Conservation (phyloP, 2,113 vertebrate genomes). For the Gambusia affinis region DNA sequence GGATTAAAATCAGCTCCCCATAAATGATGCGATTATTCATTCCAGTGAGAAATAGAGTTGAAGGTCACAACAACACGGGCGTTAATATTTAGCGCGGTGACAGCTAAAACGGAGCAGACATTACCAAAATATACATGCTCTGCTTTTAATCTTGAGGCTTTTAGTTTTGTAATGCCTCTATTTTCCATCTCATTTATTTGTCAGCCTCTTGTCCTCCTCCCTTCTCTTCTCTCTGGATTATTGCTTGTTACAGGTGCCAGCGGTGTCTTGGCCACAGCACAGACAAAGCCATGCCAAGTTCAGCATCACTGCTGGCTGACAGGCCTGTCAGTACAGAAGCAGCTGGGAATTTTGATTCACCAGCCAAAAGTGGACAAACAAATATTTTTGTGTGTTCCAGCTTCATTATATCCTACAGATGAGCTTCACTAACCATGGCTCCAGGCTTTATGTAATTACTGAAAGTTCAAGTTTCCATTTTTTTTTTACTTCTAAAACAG, state of each 20-base stretch:
- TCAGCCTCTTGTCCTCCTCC: constrained; percentile 16
- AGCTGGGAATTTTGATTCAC: constrained; percentile 46
- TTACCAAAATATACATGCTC: constrained; percentile 19
- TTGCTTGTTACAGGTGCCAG: constrained; percentile 39
- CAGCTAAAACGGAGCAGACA: constrained; percentile 14
- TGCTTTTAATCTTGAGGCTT: constrained; percentile 10
- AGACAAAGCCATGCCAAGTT: constrained; percentile 34
- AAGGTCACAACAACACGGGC: constrained; percentile 34
- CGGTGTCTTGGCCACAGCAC: constrained; percentile 31
- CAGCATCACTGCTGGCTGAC: constrained; percentile 52
- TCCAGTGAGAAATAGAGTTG: constrained; percentile 22
- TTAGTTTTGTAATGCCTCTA: not conserved
- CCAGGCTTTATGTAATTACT: constrained; percentile 8
- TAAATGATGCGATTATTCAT: constrained; percentile 39
- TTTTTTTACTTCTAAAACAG: not conserved
- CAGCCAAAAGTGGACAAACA: constrained; percentile 53
- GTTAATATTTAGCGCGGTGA: constrained; percentile 15
- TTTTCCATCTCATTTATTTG: constrained; percentile 57
- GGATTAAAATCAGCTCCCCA: constrained; percentile 43
- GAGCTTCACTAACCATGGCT: constrained; percentile 17
- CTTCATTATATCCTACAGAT: constrained; percentile 31
- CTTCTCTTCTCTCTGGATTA: constrained; percentile 22
- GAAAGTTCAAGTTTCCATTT: not conserved
- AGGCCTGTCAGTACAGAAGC: constrained; percentile 44
- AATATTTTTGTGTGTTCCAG: constrained; percentile 28